Percentiles rank a stretch among this genome's conserved stretches.
Conservation (phyloP, 2,113 vertebrate genomes). For the Riparia riparia region DNA sequence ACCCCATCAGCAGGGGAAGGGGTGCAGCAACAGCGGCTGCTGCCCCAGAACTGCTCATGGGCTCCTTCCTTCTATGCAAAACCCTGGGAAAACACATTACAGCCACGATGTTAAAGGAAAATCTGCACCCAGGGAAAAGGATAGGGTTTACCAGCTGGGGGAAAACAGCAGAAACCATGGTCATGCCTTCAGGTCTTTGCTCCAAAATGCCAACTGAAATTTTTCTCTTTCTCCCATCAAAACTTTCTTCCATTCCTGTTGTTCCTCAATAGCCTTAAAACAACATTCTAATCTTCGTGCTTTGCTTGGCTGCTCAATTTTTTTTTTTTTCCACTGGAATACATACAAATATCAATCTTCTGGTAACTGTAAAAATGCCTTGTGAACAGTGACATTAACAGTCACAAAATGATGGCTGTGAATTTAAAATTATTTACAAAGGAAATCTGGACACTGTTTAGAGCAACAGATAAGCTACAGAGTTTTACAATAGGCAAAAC, state of each 20-base stretch:
- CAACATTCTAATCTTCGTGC: not conserved
- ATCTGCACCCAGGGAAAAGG: not conserved
- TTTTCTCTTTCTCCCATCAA: not conserved
- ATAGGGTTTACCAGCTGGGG: not conserved
- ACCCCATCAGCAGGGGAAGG: not conserved
- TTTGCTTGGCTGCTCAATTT: not conserved
- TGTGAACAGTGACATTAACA: not conserved
- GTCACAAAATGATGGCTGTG: not conserved
- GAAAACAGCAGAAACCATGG: not conserved
- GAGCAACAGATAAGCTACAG: not conserved
- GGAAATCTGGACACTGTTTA: not conserved
- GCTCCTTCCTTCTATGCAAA: not conserved
- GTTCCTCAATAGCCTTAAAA: not conserved
- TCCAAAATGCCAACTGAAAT: not conserved
- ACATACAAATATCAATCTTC: not conserved
- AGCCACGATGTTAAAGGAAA: not conserved
- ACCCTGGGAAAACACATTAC: not conserved
- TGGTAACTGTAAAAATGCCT: not conserved
- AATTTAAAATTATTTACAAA: not conserved
- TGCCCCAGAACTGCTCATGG: not conserved
- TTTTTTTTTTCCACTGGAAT: not conserved
- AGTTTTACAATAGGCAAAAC: not conserved
- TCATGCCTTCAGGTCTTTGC: not conserved
- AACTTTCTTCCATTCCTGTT: not conserved
- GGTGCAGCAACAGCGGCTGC: not conserved